A percentile compares a stretch with the other conserved stretches of the same genome.
phyloP scores from a whole-genome alignment of 2,888 invertebrate species.

The Drosophila algonquin region DNA sequence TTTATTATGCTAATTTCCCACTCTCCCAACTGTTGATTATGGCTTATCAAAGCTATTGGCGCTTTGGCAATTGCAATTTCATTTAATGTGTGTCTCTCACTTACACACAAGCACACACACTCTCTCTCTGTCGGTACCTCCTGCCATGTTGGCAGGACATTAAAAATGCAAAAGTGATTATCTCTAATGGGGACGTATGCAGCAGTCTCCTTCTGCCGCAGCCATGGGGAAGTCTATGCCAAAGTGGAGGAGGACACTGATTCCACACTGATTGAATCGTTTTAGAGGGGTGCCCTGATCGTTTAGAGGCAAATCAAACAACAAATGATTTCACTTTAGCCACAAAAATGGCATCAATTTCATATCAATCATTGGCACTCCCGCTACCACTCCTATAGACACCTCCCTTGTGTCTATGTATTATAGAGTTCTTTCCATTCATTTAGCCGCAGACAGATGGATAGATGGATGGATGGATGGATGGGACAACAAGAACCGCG shows the following conservation, averaged over 20 bases:
- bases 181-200: constrained; percentile 61
- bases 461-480: constrained; percentile 40
- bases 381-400: background rate
- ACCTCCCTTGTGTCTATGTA: background rate
- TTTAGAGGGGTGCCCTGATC: constrained; percentile 5
- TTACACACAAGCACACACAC: background rate
- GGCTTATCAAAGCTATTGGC: constrained; percentile 70
- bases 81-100: constrained; percentile 49
- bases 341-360: constrained; percentile 39
- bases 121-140: background rate
- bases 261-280: constrained; percentile 35
- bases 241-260: constrained; percentile 40
- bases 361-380: constrained; percentile 17
- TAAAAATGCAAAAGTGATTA: constrained; percentile 70
- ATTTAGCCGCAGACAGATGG: constrained; percentile 62
- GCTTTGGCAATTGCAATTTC: constrained; percentile 62
- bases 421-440: constrained; percentile 2
- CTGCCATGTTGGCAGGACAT: constrained; percentile 29
- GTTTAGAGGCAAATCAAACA: constrained; percentile 20
- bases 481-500: constrained; percentile 16
- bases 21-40: constrained; percentile 45
- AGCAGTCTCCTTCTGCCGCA: background rate
- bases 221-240: constrained; percentile 7
- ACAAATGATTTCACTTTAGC: constrained; percentile 16
- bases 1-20: constrained; percentile 73